Percentiles rank a stretch among this genome's conserved stretches.
Conservation (phyloP, 2,797 vertebrate genomes). For the Labeo calbasu region DNA sequence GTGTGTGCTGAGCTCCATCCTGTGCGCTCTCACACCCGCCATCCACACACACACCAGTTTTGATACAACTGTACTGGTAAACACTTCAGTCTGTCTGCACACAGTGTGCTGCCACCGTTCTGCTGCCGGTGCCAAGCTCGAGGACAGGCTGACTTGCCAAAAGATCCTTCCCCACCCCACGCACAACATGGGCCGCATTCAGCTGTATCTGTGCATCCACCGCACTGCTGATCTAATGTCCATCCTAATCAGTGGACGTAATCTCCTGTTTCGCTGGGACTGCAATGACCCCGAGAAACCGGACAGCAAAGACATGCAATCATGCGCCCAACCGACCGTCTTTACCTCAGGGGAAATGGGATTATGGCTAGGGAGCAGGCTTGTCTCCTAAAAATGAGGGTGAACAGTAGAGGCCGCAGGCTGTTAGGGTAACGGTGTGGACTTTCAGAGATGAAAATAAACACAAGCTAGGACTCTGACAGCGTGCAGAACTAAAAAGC, state of each 20-base stretch:
- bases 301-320: constrained; percentile 20
- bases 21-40: constrained; percentile 43
- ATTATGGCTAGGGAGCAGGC: constrained; percentile 35
- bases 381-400: constrained; percentile 28
- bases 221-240: constrained; percentile 51
- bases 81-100: constrained; percentile 55
- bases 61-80: constrained; percentile 56
- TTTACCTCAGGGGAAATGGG: constrained; percentile 29
- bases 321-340: constrained; percentile 22
- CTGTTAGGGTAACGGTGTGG: background rate
- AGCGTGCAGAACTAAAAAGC: background rate
- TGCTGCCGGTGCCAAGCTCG: constrained; percentile 46
- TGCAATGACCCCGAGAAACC: constrained; percentile 17
- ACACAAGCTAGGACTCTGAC: background rate
- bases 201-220: constrained; percentile 31
- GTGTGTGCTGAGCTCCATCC: constrained; percentile 49
- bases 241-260: constrained; percentile 39
- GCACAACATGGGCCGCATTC: constrained; percentile 57
- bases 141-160: constrained; percentile 48
- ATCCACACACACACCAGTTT: constrained; percentile 43
- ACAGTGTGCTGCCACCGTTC: constrained; percentile 49
- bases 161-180: constrained; percentile 50
- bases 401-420: background rate
- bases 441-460: background rate
- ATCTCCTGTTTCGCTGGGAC: constrained; percentile 42